These are phyloP conservation scores for Eueremaeus valkanovi DNA, from an alignment of 2,888 invertebrate species.

Conservation along the genomic window DNA sequence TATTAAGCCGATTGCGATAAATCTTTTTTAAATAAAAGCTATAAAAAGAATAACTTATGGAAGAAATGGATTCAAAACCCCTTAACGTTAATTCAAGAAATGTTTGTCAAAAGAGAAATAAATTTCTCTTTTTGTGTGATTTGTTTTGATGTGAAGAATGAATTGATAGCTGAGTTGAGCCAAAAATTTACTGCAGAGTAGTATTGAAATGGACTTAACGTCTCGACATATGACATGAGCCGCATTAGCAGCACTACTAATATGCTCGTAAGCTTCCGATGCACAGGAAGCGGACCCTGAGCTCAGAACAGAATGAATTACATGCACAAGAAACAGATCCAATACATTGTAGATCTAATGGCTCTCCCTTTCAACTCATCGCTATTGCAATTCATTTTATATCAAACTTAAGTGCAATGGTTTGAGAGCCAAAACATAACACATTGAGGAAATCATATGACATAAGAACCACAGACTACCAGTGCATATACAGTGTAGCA, in stretches of 20 bases:
- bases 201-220: background rate
- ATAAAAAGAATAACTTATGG: too few relatives aligned
- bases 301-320: conserved; percentile 26
- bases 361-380: conserved; percentile 27
- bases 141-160: background rate
- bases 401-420: conserved; percentile 32
- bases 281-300: conserved; percentile 26
- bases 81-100: too few relatives aligned
- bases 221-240: conserved; percentile 32
- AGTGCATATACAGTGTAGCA: too few relatives aligned
- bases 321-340: conserved; percentile 4
- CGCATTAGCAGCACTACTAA: conserved; percentile 28
- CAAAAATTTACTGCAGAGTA: background rate
- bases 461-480: background rate
- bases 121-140: background rate
- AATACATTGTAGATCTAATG: conserved; percentile 29
- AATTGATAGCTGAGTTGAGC: background rate
- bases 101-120: too few relatives aligned
- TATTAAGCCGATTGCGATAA: too few relatives aligned
- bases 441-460: conserved; percentile 26
- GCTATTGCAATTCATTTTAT: conserved; percentile 28
- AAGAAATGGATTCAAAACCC: too few relatives aligned
- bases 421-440: background rate
- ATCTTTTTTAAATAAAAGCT: too few relatives aligned
- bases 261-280: conserved; percentile 26